A percentile compares a stretch with the other conserved stretches of the same genome.
These are phyloP conservation scores for Oostethus manadensis DNA, from an alignment of 2,113 vertebrate genomes.

Conservation along the genomic window DNA sequence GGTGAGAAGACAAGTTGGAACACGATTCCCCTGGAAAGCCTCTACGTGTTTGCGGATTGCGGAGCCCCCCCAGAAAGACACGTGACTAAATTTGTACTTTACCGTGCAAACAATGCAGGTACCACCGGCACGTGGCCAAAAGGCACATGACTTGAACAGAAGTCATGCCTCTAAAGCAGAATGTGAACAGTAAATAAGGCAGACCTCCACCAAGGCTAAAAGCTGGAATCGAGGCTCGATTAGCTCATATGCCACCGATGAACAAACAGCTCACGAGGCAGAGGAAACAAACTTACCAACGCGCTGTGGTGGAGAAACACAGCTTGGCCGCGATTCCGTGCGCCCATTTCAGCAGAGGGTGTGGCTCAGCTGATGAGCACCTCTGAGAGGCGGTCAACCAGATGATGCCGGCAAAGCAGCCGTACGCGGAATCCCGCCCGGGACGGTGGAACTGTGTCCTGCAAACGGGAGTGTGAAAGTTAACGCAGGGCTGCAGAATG, in stretches of 20 bases:
- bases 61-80: not conserved
- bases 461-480: not conserved
- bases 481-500: not conserved
- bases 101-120: too few species aligned
- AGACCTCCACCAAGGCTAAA: not conserved
- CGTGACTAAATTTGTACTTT: not conserved
- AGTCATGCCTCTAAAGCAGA: too few species aligned
- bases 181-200: too few species aligned
- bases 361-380: not conserved
- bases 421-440: not conserved
- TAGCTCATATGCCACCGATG: too few species aligned
- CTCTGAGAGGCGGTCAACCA: not conserved
- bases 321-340: not conserved
- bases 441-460: too few species aligned
- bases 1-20: slow-evolving; percentile 16
- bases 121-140: too few species aligned
- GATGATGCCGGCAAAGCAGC: too few species aligned
- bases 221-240: too few species aligned
- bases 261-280: not conserved
- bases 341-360: not conserved
- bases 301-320: not conserved
- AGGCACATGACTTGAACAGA: too few species aligned
- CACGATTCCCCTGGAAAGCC: slow-evolving; percentile 6
- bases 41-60: not conserved
- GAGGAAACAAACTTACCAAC: not conserved